Base-by-base conservation (phyloP, 2,888 invertebrate species). In the Synergus umbraculus region DNA sequence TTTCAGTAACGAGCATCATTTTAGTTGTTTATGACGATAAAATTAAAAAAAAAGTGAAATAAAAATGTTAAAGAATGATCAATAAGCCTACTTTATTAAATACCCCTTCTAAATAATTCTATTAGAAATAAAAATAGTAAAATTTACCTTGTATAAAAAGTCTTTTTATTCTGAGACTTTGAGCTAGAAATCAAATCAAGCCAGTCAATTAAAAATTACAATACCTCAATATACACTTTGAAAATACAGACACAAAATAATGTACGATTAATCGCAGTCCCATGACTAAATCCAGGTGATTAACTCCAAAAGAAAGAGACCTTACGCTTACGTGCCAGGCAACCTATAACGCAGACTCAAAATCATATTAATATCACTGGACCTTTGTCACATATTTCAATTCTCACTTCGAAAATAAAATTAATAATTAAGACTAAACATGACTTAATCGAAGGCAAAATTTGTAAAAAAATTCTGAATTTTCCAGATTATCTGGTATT, bases 291-390 rank as follows among this genome's bases (percentile, higher is more conserved):
- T 49, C 15, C 46, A 49, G 49, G 18, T 73, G 69, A 29, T 15
- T 29, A 18, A 69, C 22, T 29, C 54, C 49, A 49, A 73, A 67
- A 18, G 43, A 67, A 73, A 73, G 49, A 37, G 37, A 73, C 49
- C 69, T 49, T 69, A 69, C 69, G 29, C 29, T 29, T 29, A 29
- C 29, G 29, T 73, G 49, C 73, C 73, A 73, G 73, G 49, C 5
- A 13, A 69, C 29, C 73, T 73, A 54, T 29, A 73, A 73, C 15
- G 37, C 49, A 73, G 73, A 73, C 49, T 73, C 73, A 54, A 49
- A 49, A 41, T 44, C 18, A 43, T 13, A 18, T 2, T 4, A 15
- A 41, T 3, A 46, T 44, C 18, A 18, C 22, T 44, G 18, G 41
- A 67, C 9, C 43, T 44, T 44, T 8, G 22, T 18, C 41, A 65